Base-by-base conservation (phyloP, 1,140 invertebrate genomes). In the Proctacanthus coquilletti region DNA sequence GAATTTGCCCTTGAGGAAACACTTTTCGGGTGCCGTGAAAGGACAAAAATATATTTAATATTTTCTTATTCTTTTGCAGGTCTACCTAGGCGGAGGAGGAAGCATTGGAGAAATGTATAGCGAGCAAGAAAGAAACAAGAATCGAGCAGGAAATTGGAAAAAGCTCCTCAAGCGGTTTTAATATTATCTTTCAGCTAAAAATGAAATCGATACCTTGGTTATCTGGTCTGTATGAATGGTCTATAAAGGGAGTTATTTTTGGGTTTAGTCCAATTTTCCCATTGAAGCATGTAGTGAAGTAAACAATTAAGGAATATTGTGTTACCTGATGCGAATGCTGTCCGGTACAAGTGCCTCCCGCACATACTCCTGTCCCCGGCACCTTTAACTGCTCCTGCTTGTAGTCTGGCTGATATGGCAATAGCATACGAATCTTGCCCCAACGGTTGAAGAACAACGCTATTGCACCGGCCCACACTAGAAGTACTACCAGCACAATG, bases 351-450 rank as follows among this genome's bases (percentile, higher is more conserved):
- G 59, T 71, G 9, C 66, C 68, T 39, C 72, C 71, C 13, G 75
- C 67, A 53, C 79, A 77, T 1, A 75, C 77, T 17, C 77, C 80
- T 21, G 78, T 80, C 10, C 79, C 79, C 2, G 80, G 79, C 21
- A 83, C 79, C 64, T 84, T 83, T 3, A 82, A 60, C 55, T 82
- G 79, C 51, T 84, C 81, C 43, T 77, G 74, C 52, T 86, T 87
- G 57, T 85, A 87, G 47, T 86, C 84, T 5, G 87, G 86, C 51
- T 91, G 85, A 57, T 91, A 92, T 1, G 86, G 86, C 44, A 89
- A 65, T 40, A 92, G 65, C 86, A 91, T 91, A 25, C 87, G 70
- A 31, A 91, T 92, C 66, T 92, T 92, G 11, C 86, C 86, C 86
- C 85, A 89, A 21, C 82, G 71, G 53, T 86, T 88, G 65, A 89